A percentile compares a stretch with the other conserved stretches of the same genome.
Conservation (phyloP, 2,113 vertebrate genomes). For the Vidua chalybeata region DNA sequence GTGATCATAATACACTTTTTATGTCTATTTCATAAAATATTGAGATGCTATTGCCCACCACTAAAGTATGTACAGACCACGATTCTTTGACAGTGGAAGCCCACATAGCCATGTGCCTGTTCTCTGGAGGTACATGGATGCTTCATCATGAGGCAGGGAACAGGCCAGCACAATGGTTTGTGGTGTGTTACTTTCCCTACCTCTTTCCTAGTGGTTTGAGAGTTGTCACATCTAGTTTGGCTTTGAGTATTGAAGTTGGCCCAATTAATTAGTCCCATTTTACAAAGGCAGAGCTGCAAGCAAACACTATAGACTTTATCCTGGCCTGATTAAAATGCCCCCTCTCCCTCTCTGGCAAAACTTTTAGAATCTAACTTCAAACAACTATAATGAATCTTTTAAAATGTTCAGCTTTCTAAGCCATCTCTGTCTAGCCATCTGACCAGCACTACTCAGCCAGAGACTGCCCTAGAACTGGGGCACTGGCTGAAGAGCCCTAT, state of each 20-base stretch:
- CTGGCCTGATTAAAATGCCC: neutral
- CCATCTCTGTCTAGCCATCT: neutral
- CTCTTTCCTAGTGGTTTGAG: neutral
- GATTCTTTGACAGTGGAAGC: neutral
- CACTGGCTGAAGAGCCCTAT: neutral
- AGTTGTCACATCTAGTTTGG: neutral
- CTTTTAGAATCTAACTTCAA: neutral
- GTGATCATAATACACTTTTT: neutral
- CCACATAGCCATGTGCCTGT: fast-evolving
- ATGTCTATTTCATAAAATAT: neutral
- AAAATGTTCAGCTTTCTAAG: neutral
- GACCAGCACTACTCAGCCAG: neutral
- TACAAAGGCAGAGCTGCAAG: neutral
- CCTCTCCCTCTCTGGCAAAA: neutral
- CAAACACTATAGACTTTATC: neutral
- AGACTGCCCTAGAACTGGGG: neutral
- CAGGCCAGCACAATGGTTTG: neutral
- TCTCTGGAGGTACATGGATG: neutral
- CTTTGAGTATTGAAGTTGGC: neutral
- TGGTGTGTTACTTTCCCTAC: neutral
- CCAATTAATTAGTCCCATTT: neutral
- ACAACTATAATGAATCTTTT: neutral
- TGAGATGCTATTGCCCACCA: neutral
- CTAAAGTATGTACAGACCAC: fast-evolving
- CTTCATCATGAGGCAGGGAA: fast-evolving